Evolutionary conservation across 1,140 invertebrate species (phyloP).

Genomic region (Heliconius hermathena): DNA sequence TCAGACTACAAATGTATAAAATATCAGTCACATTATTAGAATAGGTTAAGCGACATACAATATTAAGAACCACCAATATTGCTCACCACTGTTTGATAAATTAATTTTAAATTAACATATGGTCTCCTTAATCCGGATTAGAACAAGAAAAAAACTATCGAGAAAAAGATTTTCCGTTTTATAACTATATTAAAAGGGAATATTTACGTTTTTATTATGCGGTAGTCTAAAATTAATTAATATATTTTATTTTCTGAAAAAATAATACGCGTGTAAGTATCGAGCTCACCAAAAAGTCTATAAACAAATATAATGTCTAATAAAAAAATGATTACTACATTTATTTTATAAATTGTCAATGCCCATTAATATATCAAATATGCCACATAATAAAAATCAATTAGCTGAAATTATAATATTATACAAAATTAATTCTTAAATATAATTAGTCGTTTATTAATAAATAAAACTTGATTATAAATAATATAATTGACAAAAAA

Average conservation of each 20-base stretch:
- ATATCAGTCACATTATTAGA: slow-evolving; percentile 63
- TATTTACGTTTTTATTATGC: background rate
- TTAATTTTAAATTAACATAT: background rate
- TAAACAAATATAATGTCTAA: background rate
- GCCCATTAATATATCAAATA: background rate
- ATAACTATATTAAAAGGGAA: no score
- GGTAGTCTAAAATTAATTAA: background rate
- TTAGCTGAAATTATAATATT: background rate
- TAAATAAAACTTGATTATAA: background rate
- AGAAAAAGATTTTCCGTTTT: background rate
- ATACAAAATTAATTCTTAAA: background rate
- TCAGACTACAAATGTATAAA: slow-evolving; percentile 66
- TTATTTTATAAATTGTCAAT: background rate
- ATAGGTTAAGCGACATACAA: slow-evolving; percentile 22
- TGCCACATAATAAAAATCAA: background rate
- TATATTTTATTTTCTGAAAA: background rate
- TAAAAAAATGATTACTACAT: background rate
- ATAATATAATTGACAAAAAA: background rate
- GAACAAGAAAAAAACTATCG: background rate
- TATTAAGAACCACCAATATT: background rate
- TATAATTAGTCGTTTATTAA: background rate
- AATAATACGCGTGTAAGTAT: background rate
- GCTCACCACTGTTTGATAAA: background rate
- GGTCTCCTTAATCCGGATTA: background rate
- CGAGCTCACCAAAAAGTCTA: no score